These are phyloP conservation scores for Casuarius casuarius DNA, from an alignment of 2,113 vertebrate genomes.

Conservation along the genomic window DNA sequence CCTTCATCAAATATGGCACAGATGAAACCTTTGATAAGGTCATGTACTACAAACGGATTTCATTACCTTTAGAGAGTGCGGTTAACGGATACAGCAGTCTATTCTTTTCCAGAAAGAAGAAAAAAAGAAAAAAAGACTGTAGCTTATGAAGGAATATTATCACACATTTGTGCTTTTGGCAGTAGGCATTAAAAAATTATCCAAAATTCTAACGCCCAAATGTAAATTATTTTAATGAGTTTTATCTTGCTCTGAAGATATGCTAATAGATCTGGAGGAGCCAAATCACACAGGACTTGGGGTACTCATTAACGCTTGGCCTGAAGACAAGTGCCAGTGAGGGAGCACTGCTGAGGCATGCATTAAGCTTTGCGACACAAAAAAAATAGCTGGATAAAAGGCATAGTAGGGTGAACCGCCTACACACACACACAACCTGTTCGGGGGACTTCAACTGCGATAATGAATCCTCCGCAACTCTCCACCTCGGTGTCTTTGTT, in stretches of 20 bases:
- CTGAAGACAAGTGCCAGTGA: background rate
- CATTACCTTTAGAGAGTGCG: background rate
- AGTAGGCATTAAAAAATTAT: background rate
- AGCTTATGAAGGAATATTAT: background rate
- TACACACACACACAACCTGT: background rate
- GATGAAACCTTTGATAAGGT: background rate
- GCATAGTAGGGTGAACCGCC: background rate
- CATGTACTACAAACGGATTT: background rate
- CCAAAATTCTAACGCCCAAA: conserved; percentile 5
- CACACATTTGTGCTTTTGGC: background rate
- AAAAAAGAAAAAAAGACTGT: background rate
- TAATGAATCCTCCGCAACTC: background rate
- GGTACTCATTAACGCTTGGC: conserved; percentile 37
- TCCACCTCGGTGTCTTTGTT: background rate
- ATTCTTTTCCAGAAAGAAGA: background rate
- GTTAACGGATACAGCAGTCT: background rate
- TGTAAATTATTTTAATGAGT: conserved; percentile 40
- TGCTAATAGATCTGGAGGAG: conserved; percentile 22
- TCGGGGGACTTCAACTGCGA: background rate
- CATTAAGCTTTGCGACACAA: background rate
- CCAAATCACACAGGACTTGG: conserved; percentile 17
- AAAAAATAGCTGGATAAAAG: background rate
- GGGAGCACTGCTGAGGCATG: background rate
- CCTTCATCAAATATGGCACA: background rate
- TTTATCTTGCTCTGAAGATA: conserved; percentile 53